phyloP scores from a whole-genome alignment of 2,888 invertebrate genomes.

The Slavum lentiscoides region DNA sequence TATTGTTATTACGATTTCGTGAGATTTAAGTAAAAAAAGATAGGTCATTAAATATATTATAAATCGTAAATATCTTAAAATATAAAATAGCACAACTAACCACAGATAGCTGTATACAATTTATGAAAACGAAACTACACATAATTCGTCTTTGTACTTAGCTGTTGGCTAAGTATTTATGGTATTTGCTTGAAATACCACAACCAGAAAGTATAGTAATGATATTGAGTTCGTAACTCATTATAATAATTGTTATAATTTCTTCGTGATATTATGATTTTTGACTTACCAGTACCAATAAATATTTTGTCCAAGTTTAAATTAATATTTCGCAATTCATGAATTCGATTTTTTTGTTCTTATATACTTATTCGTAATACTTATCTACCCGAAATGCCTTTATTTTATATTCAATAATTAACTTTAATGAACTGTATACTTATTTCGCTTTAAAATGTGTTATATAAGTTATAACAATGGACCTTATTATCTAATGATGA shows the following conservation, averaged over 20 bases:
- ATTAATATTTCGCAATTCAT: too few species aligned
- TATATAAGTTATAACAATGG: too few species aligned
- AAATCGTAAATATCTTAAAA: not conserved
- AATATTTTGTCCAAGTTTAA: not conserved
- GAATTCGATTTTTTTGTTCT: too few species aligned
- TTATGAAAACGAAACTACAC: not conserved
- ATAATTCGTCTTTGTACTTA: constrained; percentile 20
- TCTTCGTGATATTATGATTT: not conserved
- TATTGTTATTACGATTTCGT: not conserved
- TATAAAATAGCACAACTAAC: not conserved
- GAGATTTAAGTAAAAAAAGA: not conserved
- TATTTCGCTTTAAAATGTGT: too few species aligned
- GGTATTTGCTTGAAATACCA: constrained; percentile 34
- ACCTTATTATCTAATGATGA: too few species aligned
- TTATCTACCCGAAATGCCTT: too few species aligned
- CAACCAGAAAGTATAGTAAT: not conserved
- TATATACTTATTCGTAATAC: too few species aligned
- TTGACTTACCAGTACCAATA: not conserved
- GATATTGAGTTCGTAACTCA: not conserved
- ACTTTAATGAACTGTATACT: too few species aligned
- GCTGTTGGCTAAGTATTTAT: not conserved
- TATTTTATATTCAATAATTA: too few species aligned
- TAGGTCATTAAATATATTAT: not conserved
- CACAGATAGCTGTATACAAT: constrained; percentile 11
- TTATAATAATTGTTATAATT: not conserved